Base-by-base conservation (phyloP, 2,888 invertebrate genomes). In the Cordilura impudica region DNA sequence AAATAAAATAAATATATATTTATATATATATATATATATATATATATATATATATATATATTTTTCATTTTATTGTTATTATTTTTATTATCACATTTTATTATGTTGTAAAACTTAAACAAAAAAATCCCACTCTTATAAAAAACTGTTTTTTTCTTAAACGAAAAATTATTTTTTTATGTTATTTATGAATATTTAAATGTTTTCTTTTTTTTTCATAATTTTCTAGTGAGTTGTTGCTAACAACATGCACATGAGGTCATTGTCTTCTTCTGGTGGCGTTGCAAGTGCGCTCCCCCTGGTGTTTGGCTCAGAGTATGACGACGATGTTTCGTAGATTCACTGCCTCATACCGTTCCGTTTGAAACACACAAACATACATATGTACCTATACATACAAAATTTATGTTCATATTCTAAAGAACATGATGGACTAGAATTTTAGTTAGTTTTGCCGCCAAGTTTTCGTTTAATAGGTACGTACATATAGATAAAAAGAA, bases 191-290 rank as follows among this genome's bases (percentile, higher is more conserved):
- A 51, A 16, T 53, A 18, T 1, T 63, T 6, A 4, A 51, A 39
- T 61, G 45, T 35, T 78, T 72, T 51, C 21, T 31, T 23, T 53
- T 56, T 51, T 60, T 35, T 31, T 39, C 70, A 26, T 21, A 35
- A 29, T 35, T 56, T 70, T 78, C 75, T 53, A 39, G 29, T 74
- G 23, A 39, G 45, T 72, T 73, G 65, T 65, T 49, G 14, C 47
- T 56, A 31, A 45, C 51, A 53, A 35, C 75, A 63, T 47, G 61
- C 69, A 51, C 39, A 69, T 53, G 69, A 69, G 75, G 75, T 75
- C 75, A 75, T 75, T 75, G 69, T 56, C 56, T 75, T 69, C 61
- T n/a, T n/a, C n/a, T n/a, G n/a, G 56, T 54, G 67, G 51, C 45
- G 61, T 60, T 56, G 67, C 69, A 63, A 72, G 65, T 65, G 65